Conservation (phyloP, 1,140 invertebrate species). For the Ceratosolen fusciceps region DNA sequence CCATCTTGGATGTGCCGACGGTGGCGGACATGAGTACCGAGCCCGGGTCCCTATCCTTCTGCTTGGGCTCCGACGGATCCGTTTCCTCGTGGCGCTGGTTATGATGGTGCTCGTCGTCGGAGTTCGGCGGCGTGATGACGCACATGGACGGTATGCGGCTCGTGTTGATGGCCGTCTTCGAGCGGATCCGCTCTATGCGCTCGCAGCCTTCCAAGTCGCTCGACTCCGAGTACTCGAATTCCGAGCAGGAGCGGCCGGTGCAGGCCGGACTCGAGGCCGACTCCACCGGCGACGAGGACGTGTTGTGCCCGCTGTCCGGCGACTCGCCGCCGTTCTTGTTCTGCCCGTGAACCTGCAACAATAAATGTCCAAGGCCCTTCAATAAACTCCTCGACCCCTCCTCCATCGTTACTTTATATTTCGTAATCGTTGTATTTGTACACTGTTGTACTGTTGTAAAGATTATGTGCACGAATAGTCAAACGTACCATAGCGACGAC, state of each 20-base stretch:
- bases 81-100: slow-evolving; percentile 75
- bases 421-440: no score
- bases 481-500: slow-evolving; percentile 67
- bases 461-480: no score
- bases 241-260: slow-evolving; percentile 79
- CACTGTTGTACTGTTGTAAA: no score
- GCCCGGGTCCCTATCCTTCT: slow-evolving; percentile 48
- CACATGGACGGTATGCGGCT: slow-evolving; percentile 93
- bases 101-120: slow-evolving; percentile 83
- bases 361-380: no score
- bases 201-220: slow-evolving; percentile 88
- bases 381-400: no score
- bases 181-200: slow-evolving; percentile 85
- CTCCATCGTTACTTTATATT: no score
- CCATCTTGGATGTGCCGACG: slow-evolving; percentile 70
- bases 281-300: slow-evolving; percentile 84
- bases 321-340: slow-evolving; percentile 77
- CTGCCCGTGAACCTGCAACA: slow-evolving; percentile 74
- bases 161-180: slow-evolving; percentile 88
- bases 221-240: slow-evolving; percentile 83
- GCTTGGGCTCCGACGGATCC: slow-evolving; percentile 52
- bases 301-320: slow-evolving; percentile 85
- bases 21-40: slow-evolving; percentile 66
- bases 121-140: slow-evolving; percentile 89
- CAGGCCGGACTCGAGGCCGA: slow-evolving; percentile 79